A percentile compares a stretch with the other conserved stretches of the same genome.
Conservation (phyloP, 2,113 vertebrate genomes). For the Vombatus ursinus region DNA sequence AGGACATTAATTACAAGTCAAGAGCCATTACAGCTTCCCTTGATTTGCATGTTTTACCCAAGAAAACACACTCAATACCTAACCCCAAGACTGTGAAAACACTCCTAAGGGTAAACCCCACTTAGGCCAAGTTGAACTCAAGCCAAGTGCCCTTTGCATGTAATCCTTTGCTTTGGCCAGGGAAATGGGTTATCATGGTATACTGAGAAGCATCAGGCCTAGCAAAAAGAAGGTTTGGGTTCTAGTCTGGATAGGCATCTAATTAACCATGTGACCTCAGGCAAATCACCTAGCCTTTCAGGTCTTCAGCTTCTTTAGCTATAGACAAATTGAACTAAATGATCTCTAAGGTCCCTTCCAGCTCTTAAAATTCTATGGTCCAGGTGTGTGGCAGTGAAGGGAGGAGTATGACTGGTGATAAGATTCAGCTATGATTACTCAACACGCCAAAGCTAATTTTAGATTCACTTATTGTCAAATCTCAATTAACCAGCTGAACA, state of each 20-base stretch:
- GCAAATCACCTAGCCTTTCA: background rate
- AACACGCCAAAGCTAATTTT: background rate
- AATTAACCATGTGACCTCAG: background rate
- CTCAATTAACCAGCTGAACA: conserved; percentile 2
- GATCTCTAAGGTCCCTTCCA: background rate
- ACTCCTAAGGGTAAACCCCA: background rate
- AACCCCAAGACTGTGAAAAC: background rate
- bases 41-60: background rate
- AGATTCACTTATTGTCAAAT: background rate
- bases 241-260: background rate
- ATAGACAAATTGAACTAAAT: background rate
- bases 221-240: background rate
- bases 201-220: background rate
- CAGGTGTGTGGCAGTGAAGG: background rate
- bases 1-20: background rate
- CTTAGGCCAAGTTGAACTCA: background rate
- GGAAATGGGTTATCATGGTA: background rate
- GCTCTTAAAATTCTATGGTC: background rate
- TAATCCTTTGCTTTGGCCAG: background rate
- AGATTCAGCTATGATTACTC: background rate
- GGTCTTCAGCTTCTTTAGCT: background rate
- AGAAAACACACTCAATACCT: background rate
- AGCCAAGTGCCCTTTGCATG: background rate
- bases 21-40: background rate
- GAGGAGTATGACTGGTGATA: background rate